Evolutionary conservation across 2,888 invertebrate species (phyloP).

Genomic region (Polyommatus icarus): DNA sequence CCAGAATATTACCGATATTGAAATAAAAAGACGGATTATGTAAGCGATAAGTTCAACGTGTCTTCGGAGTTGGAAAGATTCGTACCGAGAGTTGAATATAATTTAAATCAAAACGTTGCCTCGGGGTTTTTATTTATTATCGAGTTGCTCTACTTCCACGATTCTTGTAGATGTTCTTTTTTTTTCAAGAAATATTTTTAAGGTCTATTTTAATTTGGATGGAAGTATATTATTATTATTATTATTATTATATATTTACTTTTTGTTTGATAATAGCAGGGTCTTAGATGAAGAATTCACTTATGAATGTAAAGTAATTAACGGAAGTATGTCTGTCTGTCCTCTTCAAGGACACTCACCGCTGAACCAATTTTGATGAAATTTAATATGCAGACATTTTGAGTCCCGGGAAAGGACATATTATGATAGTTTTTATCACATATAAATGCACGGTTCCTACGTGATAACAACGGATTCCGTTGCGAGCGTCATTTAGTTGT

Average conservation of each 20-base stretch:
- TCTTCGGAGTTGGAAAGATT: neutral
- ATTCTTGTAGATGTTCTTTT: neutral
- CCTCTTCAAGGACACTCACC: too few relatives aligned
- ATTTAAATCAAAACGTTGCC: conserved; percentile 23
- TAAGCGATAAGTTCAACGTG: conserved; percentile 20
- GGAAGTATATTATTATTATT: too few relatives aligned
- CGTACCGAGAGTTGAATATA: conserved; percentile 14
- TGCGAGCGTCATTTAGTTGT: too few relatives aligned
- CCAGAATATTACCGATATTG: conserved; percentile 15
- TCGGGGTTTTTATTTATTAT: conserved; percentile 20
- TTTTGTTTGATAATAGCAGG: neutral
- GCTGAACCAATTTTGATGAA: too few relatives aligned
- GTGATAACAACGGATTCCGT: too few relatives aligned
- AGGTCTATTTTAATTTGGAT: neutral
- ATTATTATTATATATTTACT: too few relatives aligned
- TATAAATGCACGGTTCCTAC: too few relatives aligned
- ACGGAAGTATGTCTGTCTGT: too few relatives aligned
- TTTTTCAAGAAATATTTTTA: conserved; percentile 6
- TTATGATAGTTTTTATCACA: too few relatives aligned
- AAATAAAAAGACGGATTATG: conserved; percentile 13
- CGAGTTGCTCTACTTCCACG: conserved; percentile 18
- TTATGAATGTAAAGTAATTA: neutral
- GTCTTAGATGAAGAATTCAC: neutral
- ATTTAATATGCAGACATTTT: too few relatives aligned
- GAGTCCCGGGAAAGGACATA: too few relatives aligned